Base-by-base conservation (phyloP, 2,888 invertebrate genomes). In the Autographa gamma region DNA sequence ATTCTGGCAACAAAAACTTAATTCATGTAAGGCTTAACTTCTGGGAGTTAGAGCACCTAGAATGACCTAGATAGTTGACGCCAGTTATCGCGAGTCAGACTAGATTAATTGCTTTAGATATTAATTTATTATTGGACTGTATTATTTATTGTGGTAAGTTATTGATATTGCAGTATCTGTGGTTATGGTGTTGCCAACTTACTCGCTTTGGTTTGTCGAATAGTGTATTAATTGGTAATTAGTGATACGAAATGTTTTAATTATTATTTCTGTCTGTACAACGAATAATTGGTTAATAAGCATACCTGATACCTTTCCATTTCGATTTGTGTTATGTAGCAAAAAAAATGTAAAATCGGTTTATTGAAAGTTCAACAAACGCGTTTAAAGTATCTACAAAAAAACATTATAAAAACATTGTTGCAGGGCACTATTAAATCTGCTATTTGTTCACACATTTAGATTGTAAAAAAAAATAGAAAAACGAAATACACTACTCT, bases 1-100 rank as follows among this genome's bases (percentile, higher is more conserved):
- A 18, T 34, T 16, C 41, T 54, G 48, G 32, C 56, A 66, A 64
- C 64, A 65, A 77, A 78, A 67, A 79, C 70, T 70, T 64, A 2
- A 56, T 52, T 56, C 58, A 66, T 60, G 52, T 62, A 60, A 7
- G 16, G 11, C 13, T 38, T 32, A 74, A 79, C 64, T 65, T 70
- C 19, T 56, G 18, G 34, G 61, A 66, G n/a, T 78, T 60, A 31
- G 56, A 78, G 74, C 32, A 52, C 58, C 48, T 14, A 34, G 9
- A 38, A 41, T 63, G 34, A 73, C 31, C 38, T 56, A 18, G 77
- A 73, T 19, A 58, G 19, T 63, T 73, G 64, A 54, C 64, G 38
- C 48, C n/a, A 16, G 48, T n/a, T n/a, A 16, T 48, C 48, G 34
- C 19, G 60, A 9, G 32, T 32, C 52, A 13, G 14, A 48, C 56